phyloP scores from a whole-genome alignment of 2,797 vertebrate species.

The Pantherophis vulpinus region DNA sequence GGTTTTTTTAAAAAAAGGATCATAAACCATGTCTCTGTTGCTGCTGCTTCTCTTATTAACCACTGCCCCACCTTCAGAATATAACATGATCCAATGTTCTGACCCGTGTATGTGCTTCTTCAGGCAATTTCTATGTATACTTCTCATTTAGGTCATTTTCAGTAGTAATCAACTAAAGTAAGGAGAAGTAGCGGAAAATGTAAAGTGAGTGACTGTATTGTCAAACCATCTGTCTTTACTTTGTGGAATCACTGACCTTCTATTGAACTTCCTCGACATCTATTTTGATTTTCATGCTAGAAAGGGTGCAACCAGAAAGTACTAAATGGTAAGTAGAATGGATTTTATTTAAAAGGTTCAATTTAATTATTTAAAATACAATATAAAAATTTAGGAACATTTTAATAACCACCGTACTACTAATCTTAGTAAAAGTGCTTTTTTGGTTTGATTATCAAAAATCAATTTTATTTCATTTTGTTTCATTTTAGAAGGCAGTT shows the following conservation, averaged over 20 bases:
- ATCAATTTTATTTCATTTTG: neutral
- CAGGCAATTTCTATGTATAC: neutral
- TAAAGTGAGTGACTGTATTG: slow-evolving; percentile 44
- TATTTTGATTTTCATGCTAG: slow-evolving; percentile 36
- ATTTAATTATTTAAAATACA: slow-evolving; percentile 28
- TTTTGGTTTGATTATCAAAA: neutral
- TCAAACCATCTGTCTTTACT: slow-evolving; percentile 26
- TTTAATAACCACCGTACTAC: neutral
- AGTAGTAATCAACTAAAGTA: neutral
- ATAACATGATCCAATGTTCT: neutral
- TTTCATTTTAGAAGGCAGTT: neutral
- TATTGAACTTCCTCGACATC: neutral
- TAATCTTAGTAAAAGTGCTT: neutral
- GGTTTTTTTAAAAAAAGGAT: neutral
- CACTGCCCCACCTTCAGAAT: neutral
- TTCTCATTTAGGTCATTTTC: neutral
- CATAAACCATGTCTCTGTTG: neutral
- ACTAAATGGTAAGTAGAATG: neutral
- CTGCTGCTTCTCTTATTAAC: neutral
- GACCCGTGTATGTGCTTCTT: neutral
- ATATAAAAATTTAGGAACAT: neutral
- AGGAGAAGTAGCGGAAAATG: slow-evolving; percentile 20
- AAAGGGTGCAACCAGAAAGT: neutral
- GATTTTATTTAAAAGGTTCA: slow-evolving; percentile 34
- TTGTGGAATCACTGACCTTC: neutral